Evolutionary conservation across 2,888 invertebrate genomes (phyloP).

Genomic region (Drosophila testacea): DNA sequence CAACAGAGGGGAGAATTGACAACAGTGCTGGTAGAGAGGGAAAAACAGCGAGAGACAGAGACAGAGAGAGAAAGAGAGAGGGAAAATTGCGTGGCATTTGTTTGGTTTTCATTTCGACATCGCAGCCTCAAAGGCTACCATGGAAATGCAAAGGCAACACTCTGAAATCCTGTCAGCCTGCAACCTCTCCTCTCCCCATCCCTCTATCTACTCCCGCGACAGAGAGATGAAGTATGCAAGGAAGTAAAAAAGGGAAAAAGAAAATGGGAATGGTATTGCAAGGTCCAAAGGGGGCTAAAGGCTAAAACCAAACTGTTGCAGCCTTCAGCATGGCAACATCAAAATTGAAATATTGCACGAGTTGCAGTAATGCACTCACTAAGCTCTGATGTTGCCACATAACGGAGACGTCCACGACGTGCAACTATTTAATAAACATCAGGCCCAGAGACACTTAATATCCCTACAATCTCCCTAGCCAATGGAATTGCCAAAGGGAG

Average conservation of each 20-base stretch:
- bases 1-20: slow-evolving; percentile 46
- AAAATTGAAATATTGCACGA: slow-evolving; percentile 75
- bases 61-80: slow-evolving; percentile 1
- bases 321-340: slow-evolving; percentile 37
- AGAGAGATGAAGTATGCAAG: slow-evolving; percentile 20
- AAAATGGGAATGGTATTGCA: neutral
- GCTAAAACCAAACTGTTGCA: slow-evolving; percentile 36
- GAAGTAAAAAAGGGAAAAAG: slow-evolving; percentile 1
- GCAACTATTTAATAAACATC: slow-evolving; percentile 79
- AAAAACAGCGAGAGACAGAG: neutral
- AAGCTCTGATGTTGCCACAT: slow-evolving; percentile 30
- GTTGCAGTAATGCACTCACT: slow-evolving; percentile 60
- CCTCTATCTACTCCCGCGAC: neutral
- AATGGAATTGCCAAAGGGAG: neutral
- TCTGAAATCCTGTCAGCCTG: slow-evolving; percentile 34
- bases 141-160: slow-evolving; percentile 47
- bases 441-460: slow-evolving; percentile 14
- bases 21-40: neutral
- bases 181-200: neutral
- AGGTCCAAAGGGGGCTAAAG: slow-evolving; percentile 3
- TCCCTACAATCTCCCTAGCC: slow-evolving; percentile 3
- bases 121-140: slow-evolving; percentile 59
- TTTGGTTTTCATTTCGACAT: slow-evolving; percentile 74
- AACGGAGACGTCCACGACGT: slow-evolving; percentile 27
- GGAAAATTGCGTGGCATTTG: slow-evolving; percentile 68